phyloP scores from a whole-genome alignment of 35 echinoderm and acorn worm genomes.

The Lytechinus variegatus region DNA sequence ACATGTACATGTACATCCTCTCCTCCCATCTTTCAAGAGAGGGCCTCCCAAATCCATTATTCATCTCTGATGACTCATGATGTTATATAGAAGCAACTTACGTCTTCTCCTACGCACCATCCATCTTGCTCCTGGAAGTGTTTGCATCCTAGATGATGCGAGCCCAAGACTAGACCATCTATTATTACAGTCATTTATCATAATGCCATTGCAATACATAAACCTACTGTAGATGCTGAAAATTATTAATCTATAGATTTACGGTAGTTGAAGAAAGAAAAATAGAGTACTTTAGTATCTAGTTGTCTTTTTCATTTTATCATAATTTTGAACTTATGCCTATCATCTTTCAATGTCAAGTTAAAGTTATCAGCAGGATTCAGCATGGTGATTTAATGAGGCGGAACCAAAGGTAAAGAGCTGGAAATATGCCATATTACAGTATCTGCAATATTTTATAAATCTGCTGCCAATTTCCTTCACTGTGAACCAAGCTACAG shows the following conservation, averaged over 20 bases:
- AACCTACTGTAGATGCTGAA: no score
- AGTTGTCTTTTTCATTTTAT: background rate
- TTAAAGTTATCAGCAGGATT: background rate
- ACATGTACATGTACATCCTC: background rate
- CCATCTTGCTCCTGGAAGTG: slow-evolving; percentile 23
- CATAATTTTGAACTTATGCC: background rate
- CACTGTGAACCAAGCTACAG: background rate
- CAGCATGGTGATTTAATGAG: background rate
- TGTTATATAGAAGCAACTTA: background rate
- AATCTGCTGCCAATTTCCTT: background rate
- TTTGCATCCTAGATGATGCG: background rate
- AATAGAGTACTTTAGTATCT: no score
- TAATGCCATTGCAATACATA: background rate
- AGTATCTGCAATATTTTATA: background rate
- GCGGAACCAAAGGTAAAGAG: background rate
- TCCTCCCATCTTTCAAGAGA: background rate
- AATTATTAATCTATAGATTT: background rate
- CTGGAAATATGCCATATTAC: background rate
- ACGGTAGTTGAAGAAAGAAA: no score
- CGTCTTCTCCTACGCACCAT: slow-evolving; percentile 8
- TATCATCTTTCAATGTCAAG: background rate
- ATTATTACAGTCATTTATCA: background rate
- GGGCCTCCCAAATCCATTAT: slow-evolving; percentile 51
- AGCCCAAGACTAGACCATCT: background rate
- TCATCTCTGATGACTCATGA: slow-evolving; percentile 43